Base-by-base conservation (phyloP, 2,888 invertebrate species). In the Blastobasis adustella region DNA sequence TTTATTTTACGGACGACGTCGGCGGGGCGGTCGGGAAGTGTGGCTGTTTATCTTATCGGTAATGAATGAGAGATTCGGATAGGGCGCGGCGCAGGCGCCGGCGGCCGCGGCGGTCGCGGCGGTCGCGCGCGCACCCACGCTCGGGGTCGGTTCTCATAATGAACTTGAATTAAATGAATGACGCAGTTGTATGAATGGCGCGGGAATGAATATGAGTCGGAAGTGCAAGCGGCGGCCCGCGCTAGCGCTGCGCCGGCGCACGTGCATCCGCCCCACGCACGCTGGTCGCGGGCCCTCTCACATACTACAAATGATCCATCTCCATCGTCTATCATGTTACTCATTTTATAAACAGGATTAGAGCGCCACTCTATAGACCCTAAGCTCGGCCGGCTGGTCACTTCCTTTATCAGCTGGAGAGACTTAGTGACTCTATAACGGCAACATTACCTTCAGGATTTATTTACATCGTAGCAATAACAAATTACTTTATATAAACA, bases 101-200 rank as follows among this genome's bases (percentile, higher is more conserved):
- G 55, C 54, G 62, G 67, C 74, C 75, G 79, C 69, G 71, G 66
- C 8, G 60, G 57, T 63, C 75, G 79, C 69, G 71, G 66, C 8
- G 60, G 57, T 63, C 66, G 61, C 41, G 7, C 41, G 6, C 81
- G 81, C 77, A 80, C 82, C 77, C 74, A 66, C 73, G 50, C 10
- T 69, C 68, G 63, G 61, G 69, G 56, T 23, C 67, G 64, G 71
- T 67, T 75, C 71, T 74, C 69, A 75, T 82, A 82, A 79, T 85
- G 82, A 82, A 83, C 84, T 86, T 84, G 83, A 83, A 85, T 84
- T 80, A 81, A 81, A 81, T 85, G 82, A 86, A 84, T 84, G 85
- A 83, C 75, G 80, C 79, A 73, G 74, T 83, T 83, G 79, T 83
- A 81, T 86, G 85, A 86, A 86, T 86, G 85, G 82, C 76, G 82